Evolutionary conservation across 2,797 vertebrate species (phyloP).

Genomic region (Coregonus sp.): DNA sequence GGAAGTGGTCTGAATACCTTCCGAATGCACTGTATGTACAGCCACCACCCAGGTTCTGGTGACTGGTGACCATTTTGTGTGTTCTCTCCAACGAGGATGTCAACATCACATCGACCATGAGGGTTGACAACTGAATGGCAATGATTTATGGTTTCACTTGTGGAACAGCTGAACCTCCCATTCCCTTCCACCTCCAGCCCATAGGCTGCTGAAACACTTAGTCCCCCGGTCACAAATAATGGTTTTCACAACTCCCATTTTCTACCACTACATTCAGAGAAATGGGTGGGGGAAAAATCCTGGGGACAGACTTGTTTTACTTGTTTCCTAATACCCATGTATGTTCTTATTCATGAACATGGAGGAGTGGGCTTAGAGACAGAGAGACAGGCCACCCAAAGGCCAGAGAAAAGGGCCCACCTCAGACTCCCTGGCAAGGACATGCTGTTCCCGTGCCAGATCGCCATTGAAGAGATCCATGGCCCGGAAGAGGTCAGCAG

Average conservation of each 20-base stretch:
- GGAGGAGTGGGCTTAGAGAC: neutral
- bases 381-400: constrained; percentile 17
- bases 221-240: neutral
- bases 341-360: neutral
- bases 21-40: neutral
- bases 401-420: constrained; percentile 26
- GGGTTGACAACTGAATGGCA: neutral
- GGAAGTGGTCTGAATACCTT: no score
- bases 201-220: neutral
- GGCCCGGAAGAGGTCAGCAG: constrained; percentile 59
- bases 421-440: no score
- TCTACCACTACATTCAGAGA: neutral
- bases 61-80: neutral
- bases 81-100: neutral
- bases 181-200: neutral
- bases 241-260: neutral
- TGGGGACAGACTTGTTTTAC: neutral
- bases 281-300: neutral
- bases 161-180: neutral
- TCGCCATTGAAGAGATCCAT: constrained; percentile 46
- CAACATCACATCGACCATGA: neutral
- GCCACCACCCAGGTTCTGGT: neutral
- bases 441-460: constrained; percentile 46
- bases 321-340: neutral
- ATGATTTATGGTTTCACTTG: constrained; percentile 4